Conservation (phyloP, 2,888 invertebrate genomes). For the Ornithoptera alexandrae region DNA sequence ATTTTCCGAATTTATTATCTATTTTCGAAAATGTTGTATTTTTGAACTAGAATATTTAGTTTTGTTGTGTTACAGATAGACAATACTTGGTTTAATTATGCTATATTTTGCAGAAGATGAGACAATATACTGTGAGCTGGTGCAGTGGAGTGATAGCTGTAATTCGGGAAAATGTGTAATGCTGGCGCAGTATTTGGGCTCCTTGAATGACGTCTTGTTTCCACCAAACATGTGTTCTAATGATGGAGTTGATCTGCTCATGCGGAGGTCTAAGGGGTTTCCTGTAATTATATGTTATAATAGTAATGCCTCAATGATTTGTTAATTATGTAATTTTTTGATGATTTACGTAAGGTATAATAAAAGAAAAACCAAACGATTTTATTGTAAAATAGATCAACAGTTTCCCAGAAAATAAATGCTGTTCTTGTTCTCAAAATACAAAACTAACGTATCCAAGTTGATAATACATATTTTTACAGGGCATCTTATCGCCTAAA, state of each 20-base stretch:
- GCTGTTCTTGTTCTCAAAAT: neutral
- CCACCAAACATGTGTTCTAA: slow-evolving; percentile 79
- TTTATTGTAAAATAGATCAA: neutral
- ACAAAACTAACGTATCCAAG: neutral
- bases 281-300: slow-evolving; percentile 73
- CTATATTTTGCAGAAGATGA: slow-evolving; percentile 71
- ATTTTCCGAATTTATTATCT: no score
- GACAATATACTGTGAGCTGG: slow-evolving; percentile 81
- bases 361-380: neutral
- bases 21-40: no score
- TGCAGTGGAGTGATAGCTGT: slow-evolving; percentile 80
- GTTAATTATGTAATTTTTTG: slow-evolving; percentile 40
- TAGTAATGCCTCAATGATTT: slow-evolving; percentile 48
- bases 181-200: slow-evolving; percentile 83
- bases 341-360: slow-evolving; percentile 12
- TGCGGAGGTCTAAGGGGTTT: slow-evolving; percentile 83
- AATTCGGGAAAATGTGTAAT: slow-evolving; percentile 62
- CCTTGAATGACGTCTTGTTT: slow-evolving; percentile 82
- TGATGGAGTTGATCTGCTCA: slow-evolving; percentile 83
- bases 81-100: neutral
- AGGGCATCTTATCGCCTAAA: slow-evolving; percentile 87
- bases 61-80: neutral
- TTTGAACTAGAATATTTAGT: no score
- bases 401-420: neutral
- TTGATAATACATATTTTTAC: slow-evolving; percentile 31